Evolutionary conservation across 2,113 vertebrate species (phyloP).

Genomic region (Apistogramma diplotaenia): DNA sequence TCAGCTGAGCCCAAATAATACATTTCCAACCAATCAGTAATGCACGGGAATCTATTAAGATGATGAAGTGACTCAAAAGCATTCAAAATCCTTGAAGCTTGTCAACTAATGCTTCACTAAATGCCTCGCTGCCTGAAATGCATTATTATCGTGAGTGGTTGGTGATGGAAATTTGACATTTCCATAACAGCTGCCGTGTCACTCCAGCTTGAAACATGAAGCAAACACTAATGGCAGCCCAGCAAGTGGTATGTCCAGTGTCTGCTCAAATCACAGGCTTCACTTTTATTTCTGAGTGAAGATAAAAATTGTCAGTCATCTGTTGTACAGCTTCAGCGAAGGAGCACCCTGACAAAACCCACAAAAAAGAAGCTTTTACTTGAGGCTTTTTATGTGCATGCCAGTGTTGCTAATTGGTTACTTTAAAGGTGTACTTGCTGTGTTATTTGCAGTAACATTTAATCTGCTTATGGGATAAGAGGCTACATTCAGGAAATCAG

Average conservation of each 20-base stretch:
- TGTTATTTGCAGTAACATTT: constrained; percentile 10
- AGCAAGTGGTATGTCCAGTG: not conserved
- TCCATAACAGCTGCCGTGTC: not conserved
- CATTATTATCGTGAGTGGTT: not conserved
- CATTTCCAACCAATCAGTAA: not conserved
- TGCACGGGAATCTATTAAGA: not conserved
- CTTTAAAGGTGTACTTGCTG: not conserved
- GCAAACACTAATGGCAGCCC: not conserved
- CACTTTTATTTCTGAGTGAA: not conserved
- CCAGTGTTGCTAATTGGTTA: not conserved
- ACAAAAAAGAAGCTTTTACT: not conserved
- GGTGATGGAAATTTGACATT: constrained; percentile 9
- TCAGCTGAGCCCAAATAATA: not conserved
- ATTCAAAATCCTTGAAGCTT: not conserved
- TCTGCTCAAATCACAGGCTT: not conserved
- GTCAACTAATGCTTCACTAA: not conserved
- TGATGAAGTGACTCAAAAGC: not conserved
- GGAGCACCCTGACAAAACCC: not conserved
- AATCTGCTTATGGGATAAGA: constrained; percentile 28
- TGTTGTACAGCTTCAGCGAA: not conserved
- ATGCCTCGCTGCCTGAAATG: not conserved
- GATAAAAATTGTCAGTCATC: constrained; percentile 32
- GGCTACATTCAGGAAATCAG: constrained; percentile 31
- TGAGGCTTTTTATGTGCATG: not conserved
- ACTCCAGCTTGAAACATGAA: not conserved